Conservation (phyloP, 2,888 invertebrate genomes). For the Andrena trimmerana region DNA sequence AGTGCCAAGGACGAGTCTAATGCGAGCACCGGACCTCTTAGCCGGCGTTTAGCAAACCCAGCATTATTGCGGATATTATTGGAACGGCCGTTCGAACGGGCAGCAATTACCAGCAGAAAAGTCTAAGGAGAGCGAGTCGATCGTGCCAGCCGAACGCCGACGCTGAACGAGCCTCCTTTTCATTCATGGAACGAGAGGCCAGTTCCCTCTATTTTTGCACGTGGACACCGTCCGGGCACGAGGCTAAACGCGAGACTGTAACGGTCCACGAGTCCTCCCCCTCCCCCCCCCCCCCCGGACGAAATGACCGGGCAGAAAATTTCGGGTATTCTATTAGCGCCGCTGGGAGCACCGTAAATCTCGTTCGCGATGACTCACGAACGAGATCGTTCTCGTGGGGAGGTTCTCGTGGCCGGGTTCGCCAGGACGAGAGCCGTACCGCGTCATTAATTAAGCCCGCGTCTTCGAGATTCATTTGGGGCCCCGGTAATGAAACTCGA, state of each 20-base stretch:
- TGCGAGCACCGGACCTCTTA: slow-evolving; percentile 45
- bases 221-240: slow-evolving; percentile 3
- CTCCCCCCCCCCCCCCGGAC: background rate
- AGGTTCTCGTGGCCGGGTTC: slow-evolving; percentile 40
- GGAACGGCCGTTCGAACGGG: slow-evolving; percentile 39
- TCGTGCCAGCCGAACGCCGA: background rate
- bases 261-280: background rate
- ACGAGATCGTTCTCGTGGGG: slow-evolving; percentile 70
- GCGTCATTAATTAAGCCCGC: slow-evolving; percentile 78
- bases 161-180: background rate
- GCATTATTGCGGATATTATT: slow-evolving; percentile 61
- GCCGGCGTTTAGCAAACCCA: slow-evolving; percentile 57
- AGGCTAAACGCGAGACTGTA: background rate
- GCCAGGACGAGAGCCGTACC: slow-evolving; percentile 59
- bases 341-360: slow-evolving; percentile 19
- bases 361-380: slow-evolving; percentile 62
- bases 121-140: background rate
- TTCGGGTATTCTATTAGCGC: slow-evolving; percentile 58
- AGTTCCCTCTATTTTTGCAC: background rate
- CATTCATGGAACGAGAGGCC: background rate
- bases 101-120: slow-evolving; percentile 52
- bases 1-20: slow-evolving; percentile 65
- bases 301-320: slow-evolving; percentile 38
- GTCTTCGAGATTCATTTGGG: slow-evolving; percentile 75
- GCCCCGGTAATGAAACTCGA: slow-evolving; percentile 76